Conservation (phyloP, 2,113 vertebrate species). For the Oophaga pumilio region DNA sequence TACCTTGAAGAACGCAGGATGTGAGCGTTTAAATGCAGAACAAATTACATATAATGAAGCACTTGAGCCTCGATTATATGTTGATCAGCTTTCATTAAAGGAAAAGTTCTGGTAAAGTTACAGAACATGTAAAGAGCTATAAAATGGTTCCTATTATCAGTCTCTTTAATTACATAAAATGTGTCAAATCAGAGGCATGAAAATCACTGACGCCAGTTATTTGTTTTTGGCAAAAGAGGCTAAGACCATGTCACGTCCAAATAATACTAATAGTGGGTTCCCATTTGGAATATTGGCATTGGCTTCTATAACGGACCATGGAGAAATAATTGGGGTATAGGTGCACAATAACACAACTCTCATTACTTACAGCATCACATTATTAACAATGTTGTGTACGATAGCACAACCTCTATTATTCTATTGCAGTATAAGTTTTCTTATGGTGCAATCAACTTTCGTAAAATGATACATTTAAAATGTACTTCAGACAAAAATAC, state of each 20-base stretch:
- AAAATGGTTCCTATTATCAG: background rate
- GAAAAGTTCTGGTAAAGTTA: slow-evolving; percentile 36
- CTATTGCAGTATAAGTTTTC: no score
- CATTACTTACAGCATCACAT: no score
- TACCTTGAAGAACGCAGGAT: slow-evolving; percentile 17
- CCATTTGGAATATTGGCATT: background rate
- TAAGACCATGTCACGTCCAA: background rate
- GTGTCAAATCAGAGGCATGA: background rate
- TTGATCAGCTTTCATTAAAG: slow-evolving; percentile 37
- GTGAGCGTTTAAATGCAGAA: slow-evolving; percentile 20
- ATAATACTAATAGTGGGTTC: background rate
- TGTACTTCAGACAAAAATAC: no score
- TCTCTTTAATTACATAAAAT: background rate
- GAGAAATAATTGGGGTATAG: no score
- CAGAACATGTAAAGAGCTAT: slow-evolving; percentile 26
- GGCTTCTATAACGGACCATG: background rate
- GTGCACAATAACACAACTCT: no score
- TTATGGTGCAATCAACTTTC: no score
- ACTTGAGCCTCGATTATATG: slow-evolving; percentile 40
- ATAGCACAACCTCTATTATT: no score
- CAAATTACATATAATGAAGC: slow-evolving; percentile 49
- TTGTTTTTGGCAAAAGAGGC: background rate
- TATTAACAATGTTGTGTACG: no score
- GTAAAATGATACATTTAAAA: no score
- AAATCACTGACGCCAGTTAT: background rate